Percentiles rank a stretch among this genome's conserved stretches.
phyloP scores from a whole-genome alignment of 2,113 vertebrate species.

The Apodemus sylvaticus region DNA sequence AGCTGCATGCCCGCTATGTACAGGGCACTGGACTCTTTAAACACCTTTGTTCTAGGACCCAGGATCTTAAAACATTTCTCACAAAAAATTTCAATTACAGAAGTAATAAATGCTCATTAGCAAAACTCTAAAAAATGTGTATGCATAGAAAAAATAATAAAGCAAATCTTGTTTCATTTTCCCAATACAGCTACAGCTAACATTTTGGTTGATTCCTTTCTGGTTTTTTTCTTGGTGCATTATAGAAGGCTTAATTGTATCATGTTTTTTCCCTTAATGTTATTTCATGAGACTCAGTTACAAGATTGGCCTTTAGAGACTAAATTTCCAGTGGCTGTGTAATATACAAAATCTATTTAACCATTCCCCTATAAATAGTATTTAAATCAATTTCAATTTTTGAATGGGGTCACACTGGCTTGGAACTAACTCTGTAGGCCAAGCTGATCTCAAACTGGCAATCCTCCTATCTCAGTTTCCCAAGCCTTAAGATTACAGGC shows the following conservation, averaged over 20 bases:
- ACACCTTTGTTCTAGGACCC: neutral
- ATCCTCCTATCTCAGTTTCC: neutral
- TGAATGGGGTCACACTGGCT: neutral
- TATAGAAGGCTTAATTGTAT: constrained; percentile 36
- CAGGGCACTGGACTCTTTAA: neutral
- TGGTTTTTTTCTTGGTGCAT: neutral
- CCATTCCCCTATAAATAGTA: neutral
- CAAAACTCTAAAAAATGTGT: constrained; percentile 31
- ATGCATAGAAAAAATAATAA: constrained; percentile 41
- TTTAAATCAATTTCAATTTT: constrained; percentile 4
- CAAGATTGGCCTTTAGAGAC: constrained; percentile 43
- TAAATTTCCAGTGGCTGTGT: constrained; percentile 10
- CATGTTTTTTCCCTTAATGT: neutral
- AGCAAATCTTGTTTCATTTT: neutral
- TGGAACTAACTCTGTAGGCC: neutral
- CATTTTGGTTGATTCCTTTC: neutral
- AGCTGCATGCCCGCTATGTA: neutral
- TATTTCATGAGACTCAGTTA: constrained; percentile 13
- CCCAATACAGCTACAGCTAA: neutral
- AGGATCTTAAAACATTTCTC: neutral
- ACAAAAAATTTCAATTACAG: neutral
- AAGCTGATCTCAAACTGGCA: neutral
- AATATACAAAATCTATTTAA: constrained; percentile 41
- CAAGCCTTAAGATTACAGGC: neutral
- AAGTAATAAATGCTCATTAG: constrained; percentile 31